These are phyloP conservation scores for Drosophila pandora DNA, from an alignment of 1,140 invertebrate species.

Conservation along the genomic window DNA sequence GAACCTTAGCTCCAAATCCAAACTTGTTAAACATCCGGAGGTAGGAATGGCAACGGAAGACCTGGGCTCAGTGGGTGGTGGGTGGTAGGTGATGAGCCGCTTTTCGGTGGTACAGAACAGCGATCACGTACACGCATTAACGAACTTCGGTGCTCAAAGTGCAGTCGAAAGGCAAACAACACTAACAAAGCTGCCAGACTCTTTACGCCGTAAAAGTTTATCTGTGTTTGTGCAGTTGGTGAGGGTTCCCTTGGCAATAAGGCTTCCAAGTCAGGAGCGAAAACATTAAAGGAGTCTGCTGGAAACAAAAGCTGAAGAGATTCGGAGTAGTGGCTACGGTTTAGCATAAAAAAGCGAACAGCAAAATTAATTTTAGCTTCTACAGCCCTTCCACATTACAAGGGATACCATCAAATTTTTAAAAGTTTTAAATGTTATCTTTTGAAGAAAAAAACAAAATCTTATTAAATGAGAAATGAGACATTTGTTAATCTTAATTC, in stretches of 20 bases:
- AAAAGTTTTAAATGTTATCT: not conserved
- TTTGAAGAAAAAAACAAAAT: not conserved
- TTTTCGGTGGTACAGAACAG: slow-evolving; percentile 48
- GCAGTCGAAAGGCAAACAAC: slow-evolving; percentile 69
- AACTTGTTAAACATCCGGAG: not conserved
- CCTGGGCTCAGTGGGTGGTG: not conserved
- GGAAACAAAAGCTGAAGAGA: not conserved
- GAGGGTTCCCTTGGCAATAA: slow-evolving; percentile 38
- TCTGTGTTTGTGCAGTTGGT: slow-evolving; percentile 64
- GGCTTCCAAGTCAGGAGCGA: slow-evolving; percentile 8
- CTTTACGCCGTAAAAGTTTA: slow-evolving; percentile 53
- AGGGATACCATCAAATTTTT: not conserved
- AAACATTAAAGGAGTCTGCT: slow-evolving; percentile 13
- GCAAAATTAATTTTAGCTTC: slow-evolving; percentile 2
- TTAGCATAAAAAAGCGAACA: slow-evolving; percentile 30
- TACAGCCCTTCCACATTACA: not conserved
- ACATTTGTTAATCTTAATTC: not conserved
- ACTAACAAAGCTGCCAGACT: slow-evolving; percentile 9
- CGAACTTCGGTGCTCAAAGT: slow-evolving; percentile 75
- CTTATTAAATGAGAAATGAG: not conserved
- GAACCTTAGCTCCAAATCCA: slow-evolving; percentile 25
- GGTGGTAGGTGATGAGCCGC: slow-evolving; percentile 28
- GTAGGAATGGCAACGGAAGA: not conserved
- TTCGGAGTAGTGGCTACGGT: slow-evolving; percentile 17
- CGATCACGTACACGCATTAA: slow-evolving; percentile 79